Percentiles rank a stretch among this genome's conserved stretches.
Evolutionary conservation across 2,113 vertebrate genomes (phyloP).

Genomic region (Tympanuchus pallidicinctus): DNA sequence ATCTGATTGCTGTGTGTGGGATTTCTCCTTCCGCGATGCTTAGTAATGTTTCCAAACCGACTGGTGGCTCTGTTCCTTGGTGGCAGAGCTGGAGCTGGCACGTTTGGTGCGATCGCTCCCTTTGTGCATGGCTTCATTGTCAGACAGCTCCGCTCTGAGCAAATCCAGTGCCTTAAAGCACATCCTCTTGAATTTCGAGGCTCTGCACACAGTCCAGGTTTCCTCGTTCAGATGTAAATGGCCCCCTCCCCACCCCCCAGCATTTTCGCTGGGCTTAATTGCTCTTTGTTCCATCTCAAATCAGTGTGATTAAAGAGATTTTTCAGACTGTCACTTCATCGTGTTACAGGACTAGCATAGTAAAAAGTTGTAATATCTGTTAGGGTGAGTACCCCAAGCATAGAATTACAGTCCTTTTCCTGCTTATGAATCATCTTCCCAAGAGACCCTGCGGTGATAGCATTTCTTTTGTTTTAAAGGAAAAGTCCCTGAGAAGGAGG

Average conservation of each 20-base stretch:
- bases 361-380: not conserved
- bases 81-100: not conserved
- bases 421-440: constrained; percentile 38
- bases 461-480: constrained; percentile 25
- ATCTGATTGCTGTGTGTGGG: not conserved
- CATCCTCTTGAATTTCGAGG: not conserved
- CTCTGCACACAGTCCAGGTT: not conserved
- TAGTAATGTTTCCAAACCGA: not conserved
- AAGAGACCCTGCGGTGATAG: not conserved
- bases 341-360: not conserved
- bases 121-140: constrained; percentile 8
- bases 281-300: constrained; percentile 31
- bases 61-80: fast-evolving
- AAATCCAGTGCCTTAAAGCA: not conserved
- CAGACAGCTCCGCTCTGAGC: not conserved
- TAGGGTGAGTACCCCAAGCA: not conserved
- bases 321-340: not conserved
- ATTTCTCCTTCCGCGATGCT: constrained; percentile 29
- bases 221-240: not conserved
- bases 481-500: not conserved
- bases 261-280: not conserved
- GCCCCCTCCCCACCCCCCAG: fast-evolving
- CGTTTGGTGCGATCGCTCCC: not conserved
- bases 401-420: constrained; percentile 21
- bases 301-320: not conserved